Conservation (phyloP, 2,888 invertebrate species). For the Drosophila atripex region DNA sequence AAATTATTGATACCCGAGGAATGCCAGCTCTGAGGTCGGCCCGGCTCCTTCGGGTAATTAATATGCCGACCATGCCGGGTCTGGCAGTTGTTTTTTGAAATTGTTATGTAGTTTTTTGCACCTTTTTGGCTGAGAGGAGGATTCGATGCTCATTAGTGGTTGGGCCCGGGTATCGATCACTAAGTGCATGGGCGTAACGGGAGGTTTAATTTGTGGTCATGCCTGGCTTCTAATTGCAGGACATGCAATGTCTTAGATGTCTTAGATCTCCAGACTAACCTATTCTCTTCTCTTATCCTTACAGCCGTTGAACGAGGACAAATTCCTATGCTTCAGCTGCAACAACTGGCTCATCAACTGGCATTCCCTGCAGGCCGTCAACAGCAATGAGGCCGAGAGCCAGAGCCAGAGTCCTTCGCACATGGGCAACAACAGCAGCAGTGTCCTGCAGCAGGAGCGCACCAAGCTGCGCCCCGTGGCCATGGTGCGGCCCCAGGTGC, state of each 20-base stretch:
- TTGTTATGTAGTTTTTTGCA: slow-evolving; percentile 66
- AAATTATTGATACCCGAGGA: slow-evolving; percentile 59
- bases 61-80: slow-evolving; percentile 55
- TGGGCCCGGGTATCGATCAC: slow-evolving; percentile 32
- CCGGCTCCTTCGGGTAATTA: slow-evolving; percentile 57
- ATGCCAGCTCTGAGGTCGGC: slow-evolving; percentile 36
- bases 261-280: background rate
- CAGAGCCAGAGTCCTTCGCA: slow-evolving; percentile 79
- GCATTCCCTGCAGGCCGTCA: slow-evolving; percentile 83
- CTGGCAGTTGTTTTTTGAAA: slow-evolving; percentile 35
- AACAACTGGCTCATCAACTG: slow-evolving; percentile 84
- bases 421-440: slow-evolving; percentile 75
- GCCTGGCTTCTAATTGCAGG: slow-evolving; percentile 35
- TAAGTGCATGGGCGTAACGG: slow-evolving; percentile 57
- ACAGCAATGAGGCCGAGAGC: slow-evolving; percentile 82
- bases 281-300: slow-evolving; percentile 33
- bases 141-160: slow-evolving; percentile 58
- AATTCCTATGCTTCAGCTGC: slow-evolving; percentile 83
- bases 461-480: slow-evolving; percentile 60
- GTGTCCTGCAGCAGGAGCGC: slow-evolving; percentile 65
- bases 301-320: slow-evolving; percentile 83
- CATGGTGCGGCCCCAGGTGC: slow-evolving; percentile 61
- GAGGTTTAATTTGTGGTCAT: slow-evolving; percentile 51
- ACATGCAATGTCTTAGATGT: slow-evolving; percentile 2
- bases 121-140: slow-evolving; percentile 42